These are phyloP conservation scores for Chaetorhynchus papuensis DNA, from an alignment of 2,113 vertebrate species.

Conservation along the genomic window DNA sequence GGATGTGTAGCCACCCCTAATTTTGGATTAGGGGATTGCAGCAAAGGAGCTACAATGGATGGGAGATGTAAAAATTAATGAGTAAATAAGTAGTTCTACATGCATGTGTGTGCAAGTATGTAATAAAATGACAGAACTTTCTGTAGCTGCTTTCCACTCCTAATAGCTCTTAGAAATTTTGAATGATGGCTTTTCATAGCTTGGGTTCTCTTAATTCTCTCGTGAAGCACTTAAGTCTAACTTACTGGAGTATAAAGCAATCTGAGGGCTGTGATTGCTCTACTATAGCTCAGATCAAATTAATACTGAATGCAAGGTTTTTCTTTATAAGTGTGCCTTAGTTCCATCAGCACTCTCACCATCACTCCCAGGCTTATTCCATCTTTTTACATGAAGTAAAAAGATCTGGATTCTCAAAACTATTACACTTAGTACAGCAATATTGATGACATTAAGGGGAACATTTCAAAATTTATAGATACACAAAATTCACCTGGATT, in stretches of 20 bases:
- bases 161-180: not conserved
- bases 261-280: not conserved
- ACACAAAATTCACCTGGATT: not conserved
- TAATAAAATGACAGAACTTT: not conserved
- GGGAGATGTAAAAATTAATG: not conserved
- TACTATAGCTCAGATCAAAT: not conserved
- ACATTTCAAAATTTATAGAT: not conserved
- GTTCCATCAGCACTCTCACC: not conserved
- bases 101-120: not conserved
- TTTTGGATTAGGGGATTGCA: not conserved
- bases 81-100: not conserved
- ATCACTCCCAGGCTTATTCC: not conserved
- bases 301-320: not conserved
- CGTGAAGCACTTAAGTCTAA: not conserved
- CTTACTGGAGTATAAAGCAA: not conserved
- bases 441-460: not conserved
- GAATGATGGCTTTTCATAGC: not conserved
- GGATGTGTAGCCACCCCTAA: not conserved
- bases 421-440: not conserved
- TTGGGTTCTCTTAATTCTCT: not conserved
- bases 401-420: not conserved
- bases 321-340: not conserved
- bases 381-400: not conserved
- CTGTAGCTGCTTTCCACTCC: not conserved
- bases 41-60: not conserved